phyloP scores from a whole-genome alignment of 2,113 vertebrate genomes.

The Thomomys bottae region DNA sequence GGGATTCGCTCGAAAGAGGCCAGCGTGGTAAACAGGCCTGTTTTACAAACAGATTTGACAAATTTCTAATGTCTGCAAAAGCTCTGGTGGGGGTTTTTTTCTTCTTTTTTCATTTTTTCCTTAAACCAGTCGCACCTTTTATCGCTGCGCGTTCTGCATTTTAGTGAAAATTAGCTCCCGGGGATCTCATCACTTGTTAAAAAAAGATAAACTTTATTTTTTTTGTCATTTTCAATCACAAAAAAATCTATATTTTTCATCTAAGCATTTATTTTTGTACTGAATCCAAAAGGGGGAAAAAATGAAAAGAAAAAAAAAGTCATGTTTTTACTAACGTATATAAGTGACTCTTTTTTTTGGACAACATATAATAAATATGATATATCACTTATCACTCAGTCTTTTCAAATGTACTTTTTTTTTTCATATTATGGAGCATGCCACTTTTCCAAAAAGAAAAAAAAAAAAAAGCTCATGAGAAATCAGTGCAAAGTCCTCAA shows the following conservation, averaged over 20 bases:
- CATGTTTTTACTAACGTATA: slow-evolving; percentile 86
- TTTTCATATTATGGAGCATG: slow-evolving; percentile 88
- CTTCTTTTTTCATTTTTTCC: slow-evolving; percentile 27
- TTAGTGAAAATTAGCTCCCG: slow-evolving; percentile 85
- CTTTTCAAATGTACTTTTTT: slow-evolving; percentile 85
- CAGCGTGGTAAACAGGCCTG: neutral
- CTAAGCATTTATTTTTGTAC: slow-evolving; percentile 91
- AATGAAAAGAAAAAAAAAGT: slow-evolving; percentile 85
- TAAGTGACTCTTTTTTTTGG: slow-evolving; percentile 85
- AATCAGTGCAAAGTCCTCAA: slow-evolving; percentile 90
- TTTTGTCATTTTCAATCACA: slow-evolving; percentile 86
- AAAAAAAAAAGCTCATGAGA: slow-evolving; percentile 87
- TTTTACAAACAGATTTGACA: slow-evolving; percentile 41
- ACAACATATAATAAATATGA: slow-evolving; percentile 93
- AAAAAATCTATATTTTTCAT: slow-evolving; percentile 86
- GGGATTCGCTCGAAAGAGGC: neutral
- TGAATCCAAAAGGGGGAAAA: slow-evolving; percentile 78
- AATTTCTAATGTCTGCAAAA: slow-evolving; percentile 53
- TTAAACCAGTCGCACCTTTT: slow-evolving; percentile 41
- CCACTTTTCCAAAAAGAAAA: slow-evolving; percentile 87
- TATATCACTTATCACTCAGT: slow-evolving; percentile 89
- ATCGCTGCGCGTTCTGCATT: neutral
- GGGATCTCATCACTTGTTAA: slow-evolving; percentile 84
- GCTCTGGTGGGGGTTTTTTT: slow-evolving; percentile 48
- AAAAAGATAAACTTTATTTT: slow-evolving; percentile 91